phyloP scores from a whole-genome alignment of 1,140 invertebrate species.

The Yoshiicerus persimilis region DNA sequence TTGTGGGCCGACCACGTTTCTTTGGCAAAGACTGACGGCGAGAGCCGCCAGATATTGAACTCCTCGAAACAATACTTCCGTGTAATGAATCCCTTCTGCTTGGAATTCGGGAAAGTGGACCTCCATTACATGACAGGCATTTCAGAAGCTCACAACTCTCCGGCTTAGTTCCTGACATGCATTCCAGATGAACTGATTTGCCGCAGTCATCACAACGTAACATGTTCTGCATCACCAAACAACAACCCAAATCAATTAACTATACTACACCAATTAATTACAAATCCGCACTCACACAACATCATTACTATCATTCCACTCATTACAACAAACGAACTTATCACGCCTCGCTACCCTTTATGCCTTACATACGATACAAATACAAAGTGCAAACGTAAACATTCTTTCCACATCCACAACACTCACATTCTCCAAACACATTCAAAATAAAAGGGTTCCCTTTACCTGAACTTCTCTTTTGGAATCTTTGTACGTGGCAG shows the following conservation, averaged over 20 bases:
- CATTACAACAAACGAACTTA: no score
- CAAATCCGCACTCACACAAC: not conserved
- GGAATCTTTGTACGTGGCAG: not conserved
- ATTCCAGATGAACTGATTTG: conserved; percentile 30
- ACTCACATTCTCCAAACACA: not conserved
- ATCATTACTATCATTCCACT: not conserved
- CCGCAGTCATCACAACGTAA: conserved; percentile 32
- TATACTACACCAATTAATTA: not conserved
- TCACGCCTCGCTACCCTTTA: no score
- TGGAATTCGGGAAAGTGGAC: not conserved
- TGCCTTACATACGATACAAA: no score
- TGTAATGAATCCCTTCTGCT: not conserved
- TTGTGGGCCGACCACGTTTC: not conserved
- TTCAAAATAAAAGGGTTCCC: not conserved
- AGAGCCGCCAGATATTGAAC: not conserved
- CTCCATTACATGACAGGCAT: not conserved
- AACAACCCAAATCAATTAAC: not conserved
- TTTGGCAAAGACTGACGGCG: not conserved
- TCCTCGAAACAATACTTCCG: not conserved
- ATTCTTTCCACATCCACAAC: conserved; percentile 30
- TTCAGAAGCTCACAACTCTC: not conserved
- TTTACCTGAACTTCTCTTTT: not conserved
- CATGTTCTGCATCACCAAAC: not conserved
- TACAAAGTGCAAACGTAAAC: conserved; percentile 1
- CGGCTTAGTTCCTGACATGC: not conserved